Conservation (phyloP, 2,888 invertebrate species). For the Sipunculus nudus region DNA sequence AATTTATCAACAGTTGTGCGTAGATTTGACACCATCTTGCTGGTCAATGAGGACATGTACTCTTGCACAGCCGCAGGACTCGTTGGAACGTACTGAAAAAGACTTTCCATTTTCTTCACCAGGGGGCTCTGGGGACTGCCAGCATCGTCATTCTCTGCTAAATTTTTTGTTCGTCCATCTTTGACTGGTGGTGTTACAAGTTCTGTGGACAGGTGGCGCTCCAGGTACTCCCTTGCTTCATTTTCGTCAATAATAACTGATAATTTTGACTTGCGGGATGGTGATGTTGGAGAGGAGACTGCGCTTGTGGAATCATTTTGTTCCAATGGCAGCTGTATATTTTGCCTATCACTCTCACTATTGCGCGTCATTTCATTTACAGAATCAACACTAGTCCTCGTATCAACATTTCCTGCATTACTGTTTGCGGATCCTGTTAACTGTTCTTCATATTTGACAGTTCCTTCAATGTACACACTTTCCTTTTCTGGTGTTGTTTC, state of each 20-base stretch:
- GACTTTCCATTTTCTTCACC: constrained; percentile 31
- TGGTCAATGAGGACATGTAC: constrained; percentile 51
- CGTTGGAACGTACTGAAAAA: constrained; percentile 33
- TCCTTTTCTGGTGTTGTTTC: not conserved
- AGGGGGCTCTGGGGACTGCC: constrained; percentile 25
- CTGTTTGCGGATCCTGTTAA: not conserved
- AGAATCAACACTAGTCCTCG: not conserved
- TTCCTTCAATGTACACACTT: not conserved
- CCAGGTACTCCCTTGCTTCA: constrained; percentile 80
- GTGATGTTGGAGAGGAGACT: not conserved
- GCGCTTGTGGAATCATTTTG: not conserved
- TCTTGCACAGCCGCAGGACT: constrained; percentile 38
- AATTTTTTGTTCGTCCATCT: too few species aligned
- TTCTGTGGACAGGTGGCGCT: constrained; percentile 70
- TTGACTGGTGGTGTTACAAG: too few species aligned
- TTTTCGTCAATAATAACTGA: constrained; percentile 76
- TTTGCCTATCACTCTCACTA: not conserved
- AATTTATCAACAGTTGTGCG: constrained; percentile 42
- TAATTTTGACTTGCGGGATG: not conserved
- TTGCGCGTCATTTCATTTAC: not conserved
- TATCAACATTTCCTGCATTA: not conserved
- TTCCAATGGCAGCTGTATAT: not conserved
- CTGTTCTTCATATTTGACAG: not conserved
- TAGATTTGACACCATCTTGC: constrained; percentile 50
- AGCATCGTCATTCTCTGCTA: not conserved